A percentile compares a stretch with the other conserved stretches of the same genome.
These are phyloP conservation scores for Stegastes partitus DNA, from an alignment of 2,113 vertebrate species.

Conservation along the genomic window DNA sequence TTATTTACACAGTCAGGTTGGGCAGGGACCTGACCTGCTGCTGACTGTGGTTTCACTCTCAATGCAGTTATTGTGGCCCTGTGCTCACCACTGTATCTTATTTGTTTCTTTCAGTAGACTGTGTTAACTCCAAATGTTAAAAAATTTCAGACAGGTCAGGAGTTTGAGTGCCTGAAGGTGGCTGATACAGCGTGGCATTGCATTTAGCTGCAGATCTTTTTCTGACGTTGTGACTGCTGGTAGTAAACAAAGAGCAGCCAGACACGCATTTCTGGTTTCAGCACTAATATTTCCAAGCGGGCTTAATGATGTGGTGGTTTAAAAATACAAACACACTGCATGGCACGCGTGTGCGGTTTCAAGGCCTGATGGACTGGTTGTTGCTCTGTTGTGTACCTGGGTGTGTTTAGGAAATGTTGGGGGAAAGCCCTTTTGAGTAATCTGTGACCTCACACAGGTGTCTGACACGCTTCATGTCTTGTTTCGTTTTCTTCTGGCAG, in stretches of 20 bases:
- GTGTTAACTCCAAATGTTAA: neutral
- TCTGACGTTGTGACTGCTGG: neutral
- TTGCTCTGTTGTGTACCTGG: neutral
- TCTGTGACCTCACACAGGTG: conserved; percentile 14
- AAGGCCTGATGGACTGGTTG: conserved; percentile 11
- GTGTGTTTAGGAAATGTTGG: conserved; percentile 32
- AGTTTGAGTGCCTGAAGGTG: conserved; percentile 6
- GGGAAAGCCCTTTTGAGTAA: conserved; percentile 34
- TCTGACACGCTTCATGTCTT: conserved; percentile 34
- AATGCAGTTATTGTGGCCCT: conserved; percentile 70
- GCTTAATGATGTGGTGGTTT: neutral
- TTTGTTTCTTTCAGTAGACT: conserved; percentile 43
- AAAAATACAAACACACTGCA: conserved; percentile 22
- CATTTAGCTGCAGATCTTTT: neutral
- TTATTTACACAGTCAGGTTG: conserved; percentile 71
- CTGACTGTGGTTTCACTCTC: conserved; percentile 52
- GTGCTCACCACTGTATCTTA: conserved; percentile 28
- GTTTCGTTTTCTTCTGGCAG: conserved; percentile 78
- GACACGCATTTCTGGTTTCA: conserved; percentile 76
- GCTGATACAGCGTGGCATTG: conserved; percentile 3
- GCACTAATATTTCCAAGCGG: neutral
- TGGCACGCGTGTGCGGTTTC: neutral
- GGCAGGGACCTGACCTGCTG: conserved; percentile 43
- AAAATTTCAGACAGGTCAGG: neutral
- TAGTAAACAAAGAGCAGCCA: conserved; percentile 56